These are phyloP conservation scores for Dendrophyllia cribrosa DNA, from an alignment of 64 coral and sea anemone genomes.

Conservation along the genomic window DNA sequence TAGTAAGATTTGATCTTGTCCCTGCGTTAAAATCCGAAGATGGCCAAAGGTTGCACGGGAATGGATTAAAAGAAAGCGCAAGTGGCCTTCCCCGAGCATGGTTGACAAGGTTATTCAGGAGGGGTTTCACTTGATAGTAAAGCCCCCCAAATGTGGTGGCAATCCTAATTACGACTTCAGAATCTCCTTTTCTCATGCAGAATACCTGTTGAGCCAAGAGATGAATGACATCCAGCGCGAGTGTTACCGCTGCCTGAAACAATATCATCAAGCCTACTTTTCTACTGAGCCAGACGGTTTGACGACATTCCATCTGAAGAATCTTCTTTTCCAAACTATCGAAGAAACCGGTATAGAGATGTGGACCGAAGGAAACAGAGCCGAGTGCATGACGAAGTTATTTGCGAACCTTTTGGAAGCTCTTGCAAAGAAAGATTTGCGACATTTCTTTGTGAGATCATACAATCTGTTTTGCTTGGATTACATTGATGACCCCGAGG, in stretches of 20 bases:
- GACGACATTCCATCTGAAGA: constrained; percentile 60
- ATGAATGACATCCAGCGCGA: constrained; percentile 42
- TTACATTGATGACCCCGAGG: constrained; percentile 17
- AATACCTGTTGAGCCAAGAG: constrained; percentile 56
- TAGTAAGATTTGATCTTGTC: constrained; percentile 59
- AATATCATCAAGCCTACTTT: constrained; percentile 48
- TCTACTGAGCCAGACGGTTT: constrained; percentile 52
- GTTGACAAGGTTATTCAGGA: constrained; percentile 42
- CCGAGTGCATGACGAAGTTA: constrained; percentile 1
- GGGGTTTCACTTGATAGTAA: constrained; percentile 60
- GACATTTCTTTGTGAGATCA: constrained; percentile 45
- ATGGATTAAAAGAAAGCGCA: constrained; percentile 15
- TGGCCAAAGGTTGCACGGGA: constrained; percentile 45
- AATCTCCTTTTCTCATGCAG: constrained; percentile 64
- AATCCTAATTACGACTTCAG: neutral
- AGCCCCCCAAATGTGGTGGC: constrained; percentile 27
- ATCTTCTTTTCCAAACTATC: constrained; percentile 36
- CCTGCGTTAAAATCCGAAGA: constrained; percentile 31
- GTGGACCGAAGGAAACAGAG: constrained; percentile 44
- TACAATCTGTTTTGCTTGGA: constrained; percentile 36
- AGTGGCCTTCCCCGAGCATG: constrained; percentile 29
- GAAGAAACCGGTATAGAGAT: constrained; percentile 47
- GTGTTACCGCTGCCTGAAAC: constrained; percentile 55
- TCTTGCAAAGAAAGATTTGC: constrained; percentile 11
- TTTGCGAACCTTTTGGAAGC: neutral